phyloP scores from a whole-genome alignment of 2,113 vertebrate genomes.

The Cinclus mexicanus region DNA sequence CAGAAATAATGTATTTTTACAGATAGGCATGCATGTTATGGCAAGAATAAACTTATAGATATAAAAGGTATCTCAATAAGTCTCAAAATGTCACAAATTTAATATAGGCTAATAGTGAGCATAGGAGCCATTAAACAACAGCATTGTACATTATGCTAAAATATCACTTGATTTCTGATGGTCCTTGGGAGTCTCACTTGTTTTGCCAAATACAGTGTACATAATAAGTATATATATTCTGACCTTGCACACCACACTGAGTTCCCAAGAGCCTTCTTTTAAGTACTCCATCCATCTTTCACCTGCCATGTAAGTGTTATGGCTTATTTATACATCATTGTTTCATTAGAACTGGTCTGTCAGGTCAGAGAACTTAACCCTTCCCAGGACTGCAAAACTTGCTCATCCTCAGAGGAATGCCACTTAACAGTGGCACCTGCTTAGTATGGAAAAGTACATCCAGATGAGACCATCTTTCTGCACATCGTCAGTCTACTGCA shows the following conservation, averaged over 20 bases:
- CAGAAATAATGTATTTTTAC: constrained; percentile 1
- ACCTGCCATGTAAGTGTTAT: not conserved
- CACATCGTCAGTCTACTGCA: not conserved
- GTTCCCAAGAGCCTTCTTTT: constrained; percentile 14
- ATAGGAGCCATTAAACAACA: constrained; percentile 5
- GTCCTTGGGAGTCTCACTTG: not conserved
- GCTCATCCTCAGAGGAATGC: not conserved
- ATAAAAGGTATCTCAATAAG: not conserved
- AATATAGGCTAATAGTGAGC: not conserved
- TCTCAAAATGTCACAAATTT: not conserved
- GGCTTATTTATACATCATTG: constrained; percentile 23
- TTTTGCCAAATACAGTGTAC: not conserved
- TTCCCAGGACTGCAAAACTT: not conserved
- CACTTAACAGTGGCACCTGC: not conserved
- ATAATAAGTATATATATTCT: not conserved
- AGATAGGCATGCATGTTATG: not conserved
- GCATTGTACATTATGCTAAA: not conserved
- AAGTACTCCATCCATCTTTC: constrained; percentile 54
- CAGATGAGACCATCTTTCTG: not conserved
- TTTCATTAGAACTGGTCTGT: not conserved
- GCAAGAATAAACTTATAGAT: not conserved
- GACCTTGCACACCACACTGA: not conserved
- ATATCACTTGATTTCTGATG: constrained; percentile 5
- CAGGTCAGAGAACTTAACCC: not conserved
- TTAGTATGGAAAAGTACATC: not conserved